phyloP scores from a whole-genome alignment of 2,888 invertebrate species.

The Cremastinae sp. region DNA sequence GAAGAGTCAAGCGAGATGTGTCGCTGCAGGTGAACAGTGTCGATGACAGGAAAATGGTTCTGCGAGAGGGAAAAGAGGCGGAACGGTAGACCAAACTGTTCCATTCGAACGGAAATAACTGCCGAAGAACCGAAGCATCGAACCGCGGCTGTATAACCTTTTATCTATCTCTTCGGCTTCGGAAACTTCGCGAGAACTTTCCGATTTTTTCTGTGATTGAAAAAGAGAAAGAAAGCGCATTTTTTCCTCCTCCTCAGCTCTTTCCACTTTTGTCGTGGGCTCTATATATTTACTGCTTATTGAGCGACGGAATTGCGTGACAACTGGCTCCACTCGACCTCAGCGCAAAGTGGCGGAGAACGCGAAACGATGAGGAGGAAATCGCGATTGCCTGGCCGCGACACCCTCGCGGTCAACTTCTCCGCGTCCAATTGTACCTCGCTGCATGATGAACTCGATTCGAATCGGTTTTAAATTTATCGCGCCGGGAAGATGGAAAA shows the following conservation, averaged over 20 bases:
- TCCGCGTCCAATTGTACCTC: slow-evolving; percentile 25
- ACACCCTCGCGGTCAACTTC: slow-evolving; percentile 41
- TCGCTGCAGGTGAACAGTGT: slow-evolving; percentile 61
- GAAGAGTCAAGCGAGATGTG: slow-evolving; percentile 46
- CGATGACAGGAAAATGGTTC: slow-evolving; percentile 61
- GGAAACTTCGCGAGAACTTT: slow-evolving; percentile 44
- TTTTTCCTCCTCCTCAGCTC: slow-evolving; percentile 11
- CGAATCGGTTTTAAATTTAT: slow-evolving; percentile 46
- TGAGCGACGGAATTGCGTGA: slow-evolving; percentile 55
- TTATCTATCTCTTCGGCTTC: slow-evolving; percentile 51
- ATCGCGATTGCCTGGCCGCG: slow-evolving; percentile 46
- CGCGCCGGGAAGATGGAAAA: slow-evolving; percentile 27
- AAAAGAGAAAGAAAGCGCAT: slow-evolving; percentile 1
- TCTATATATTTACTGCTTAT: slow-evolving; percentile 47
- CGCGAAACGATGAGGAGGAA: slow-evolving; percentile 27
- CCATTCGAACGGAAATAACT: slow-evolving; percentile 68
- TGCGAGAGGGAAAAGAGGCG: neutral
- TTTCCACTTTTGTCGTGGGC: slow-evolving; percentile 10
- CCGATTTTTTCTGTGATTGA: slow-evolving; percentile 18
- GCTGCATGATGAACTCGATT: slow-evolving; percentile 27
- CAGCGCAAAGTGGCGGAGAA: slow-evolving; percentile 46
- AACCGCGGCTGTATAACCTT: slow-evolving; percentile 55
- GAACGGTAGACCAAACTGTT: slow-evolving; percentile 7
- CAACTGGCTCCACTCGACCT: slow-evolving; percentile 45
- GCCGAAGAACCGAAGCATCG: slow-evolving; percentile 66